Evolutionary conservation across 2,797 vertebrate species (phyloP), one percentile per base, ranked within the genome.

Genomic region (Rhynchonycteris naso): DNA sequence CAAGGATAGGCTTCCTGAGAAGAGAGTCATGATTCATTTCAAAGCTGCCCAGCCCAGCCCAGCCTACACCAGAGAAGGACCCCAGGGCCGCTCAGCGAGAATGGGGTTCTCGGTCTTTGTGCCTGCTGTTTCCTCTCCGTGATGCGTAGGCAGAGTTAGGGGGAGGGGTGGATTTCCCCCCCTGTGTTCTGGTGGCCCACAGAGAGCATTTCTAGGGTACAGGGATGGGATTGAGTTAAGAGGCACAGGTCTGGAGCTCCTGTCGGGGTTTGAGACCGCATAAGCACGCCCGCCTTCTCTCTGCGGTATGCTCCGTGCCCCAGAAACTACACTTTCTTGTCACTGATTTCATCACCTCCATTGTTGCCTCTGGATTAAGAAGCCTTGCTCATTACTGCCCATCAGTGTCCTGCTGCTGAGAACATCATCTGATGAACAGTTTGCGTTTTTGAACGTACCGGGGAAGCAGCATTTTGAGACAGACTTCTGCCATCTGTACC

Each of bases 371-470:
- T 78, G 84, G 84, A 96, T 93, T 58, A 84, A 79, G 80, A 87
- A 87, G 88, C 28, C 38, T 82, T 38, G 75, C 75, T 95, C 72
- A 78, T 90, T 81, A 90, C 13, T n/a, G 84, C 90, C 94, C 92
- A 76, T 91, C 93, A 76, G 61, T 38, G 59, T 43, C 96, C 83
- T 38, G 93, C 93, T 95, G 97, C 72, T 89, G 72, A 69, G 66
- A 80, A 58, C 38, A 19, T 91, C 68, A 30, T 94, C 61, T 94
- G 91, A 94, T 72, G 56, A 79, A 86, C 14, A 43, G 91, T n/a
- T 59, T 43, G 22, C 71, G 71, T 81, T 90, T 76, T 22, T 22
- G 43, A 83, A 54, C 7, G 47, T 35, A 14, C 68, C 11, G 7
- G 78, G 71, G 52, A 59, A 16, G 50, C 0, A 0, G 78, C 89